Base-by-base conservation (phyloP, 1,140 invertebrate genomes). In the Trichomalopsis sarcophagae region DNA sequence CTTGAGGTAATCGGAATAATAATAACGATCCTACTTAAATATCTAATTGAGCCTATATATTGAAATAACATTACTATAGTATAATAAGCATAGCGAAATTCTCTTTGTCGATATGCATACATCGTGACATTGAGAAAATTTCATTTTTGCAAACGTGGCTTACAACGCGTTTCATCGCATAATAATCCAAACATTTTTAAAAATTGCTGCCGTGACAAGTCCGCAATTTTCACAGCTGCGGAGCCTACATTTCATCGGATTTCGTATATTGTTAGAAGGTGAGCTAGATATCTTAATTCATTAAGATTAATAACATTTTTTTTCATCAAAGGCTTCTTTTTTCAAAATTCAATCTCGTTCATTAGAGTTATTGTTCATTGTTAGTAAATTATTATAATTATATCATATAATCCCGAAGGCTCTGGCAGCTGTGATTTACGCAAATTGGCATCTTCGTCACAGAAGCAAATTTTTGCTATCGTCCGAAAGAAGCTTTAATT, bases 131-230 rank as follows among this genome's bases (percentile, higher is more conserved):
- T n/a, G 47, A 74, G 69, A 66, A 40, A 36, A 80, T 68, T 30
- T 10, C 33, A 76, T n/a, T 62, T 62, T 44, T 62, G 55, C 55
- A 62, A n/a, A n/a, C 21, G 55, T 62, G 21, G 55, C 55, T 21
- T 62, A 62, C 55, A 62, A n/a, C 7, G n/a, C 21, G 17, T 62
- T 62, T 62, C 2, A 62, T 62, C 55, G 55, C 55, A 62, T 62
- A 6, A 7, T 62, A 62, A 7, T 85, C 87, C 86, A 84, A 66
- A 69, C n/a, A 71, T n/a, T 84, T 33, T 44, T 68, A 77, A 50
- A 81, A 82, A 87, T 88, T 86, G 92, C 92, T 92, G 89, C 91
- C 91, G 89, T 87, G 90, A 92, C 91, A 91, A 93, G 88, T 91
- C 86, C 81, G 84, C 33, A 30, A 80, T 84, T 83, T 78, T 90